A percentile compares a stretch with the other conserved stretches of the same genome.
These are phyloP conservation scores for Dinoponera quadriceps DNA, from an alignment of 1,140 invertebrate genomes.

Conservation along the genomic window DNA sequence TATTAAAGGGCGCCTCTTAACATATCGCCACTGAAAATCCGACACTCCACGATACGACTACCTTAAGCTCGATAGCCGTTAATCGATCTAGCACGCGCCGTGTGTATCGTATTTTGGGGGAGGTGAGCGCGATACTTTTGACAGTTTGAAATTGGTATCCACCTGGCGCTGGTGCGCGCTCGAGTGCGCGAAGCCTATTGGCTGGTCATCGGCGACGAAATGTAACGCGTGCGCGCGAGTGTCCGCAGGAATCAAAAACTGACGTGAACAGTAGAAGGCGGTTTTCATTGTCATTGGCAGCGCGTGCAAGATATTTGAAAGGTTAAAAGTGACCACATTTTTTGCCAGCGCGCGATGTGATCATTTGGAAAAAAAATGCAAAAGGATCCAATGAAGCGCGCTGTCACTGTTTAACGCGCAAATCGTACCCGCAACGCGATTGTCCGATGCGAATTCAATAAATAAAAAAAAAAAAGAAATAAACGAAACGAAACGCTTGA, in stretches of 20 bases:
- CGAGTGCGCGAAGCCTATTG: conserved; percentile 51
- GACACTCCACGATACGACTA: too few species aligned
- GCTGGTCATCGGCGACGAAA: conserved; percentile 47
- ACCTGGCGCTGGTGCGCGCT: not conserved
- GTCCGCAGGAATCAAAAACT: conserved; percentile 53
- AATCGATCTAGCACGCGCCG: conserved; percentile 32
- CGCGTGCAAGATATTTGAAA: conserved; percentile 34
- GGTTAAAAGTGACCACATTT: conserved; percentile 42
- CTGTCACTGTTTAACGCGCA: conserved; percentile 20
- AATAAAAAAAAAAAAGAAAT: too few species aligned
- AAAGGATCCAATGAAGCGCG: conserved; percentile 26
- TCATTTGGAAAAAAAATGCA: conserved; percentile 50
- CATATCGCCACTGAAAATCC: too few species aligned
- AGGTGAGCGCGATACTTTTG: conserved; percentile 24
- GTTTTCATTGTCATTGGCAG: conserved; percentile 57
- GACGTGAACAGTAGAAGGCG: conserved; percentile 42
- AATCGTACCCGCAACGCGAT: not conserved
- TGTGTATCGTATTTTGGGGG: conserved; percentile 38
- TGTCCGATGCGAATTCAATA: not conserved
- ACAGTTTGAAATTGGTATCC: conserved; percentile 56
- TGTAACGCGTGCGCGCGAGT: conserved; percentile 15
- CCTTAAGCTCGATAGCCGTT: conserved; percentile 53
- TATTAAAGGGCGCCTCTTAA: too few species aligned
- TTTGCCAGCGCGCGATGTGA: conserved; percentile 3
- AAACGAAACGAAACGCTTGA: too few species aligned